A percentile compares a stretch with the other conserved stretches of the same genome.
Conservation (phyloP, 1,140 invertebrate genomes). For the Trigoniulus corallinus region DNA sequence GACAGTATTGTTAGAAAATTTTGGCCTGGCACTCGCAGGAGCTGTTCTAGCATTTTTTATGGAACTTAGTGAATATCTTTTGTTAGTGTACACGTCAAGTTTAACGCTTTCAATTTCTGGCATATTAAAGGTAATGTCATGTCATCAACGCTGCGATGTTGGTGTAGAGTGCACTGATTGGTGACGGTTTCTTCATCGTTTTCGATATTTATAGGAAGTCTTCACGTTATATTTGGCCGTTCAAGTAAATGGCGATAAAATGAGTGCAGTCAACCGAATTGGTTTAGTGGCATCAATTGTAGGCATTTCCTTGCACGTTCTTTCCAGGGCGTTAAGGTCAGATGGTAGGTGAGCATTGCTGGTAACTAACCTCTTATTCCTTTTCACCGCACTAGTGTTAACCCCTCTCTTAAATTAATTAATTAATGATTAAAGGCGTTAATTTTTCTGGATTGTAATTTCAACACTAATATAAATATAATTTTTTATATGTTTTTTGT, state of each 20-base stretch:
- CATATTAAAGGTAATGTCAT: slow-evolving; percentile 70
- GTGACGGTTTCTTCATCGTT: no score
- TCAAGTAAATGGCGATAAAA: slow-evolving; percentile 61
- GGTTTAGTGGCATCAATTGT: slow-evolving; percentile 73
- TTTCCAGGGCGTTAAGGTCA: slow-evolving; percentile 41
- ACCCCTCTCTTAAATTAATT: no score
- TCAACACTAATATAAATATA: no score
- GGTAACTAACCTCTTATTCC: no score
- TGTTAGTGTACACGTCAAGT: slow-evolving; percentile 89
- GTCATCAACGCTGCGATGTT: neutral
- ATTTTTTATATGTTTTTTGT: no score
- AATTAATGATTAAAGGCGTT: no score
- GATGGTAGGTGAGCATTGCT: neutral
- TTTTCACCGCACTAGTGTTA: no score
- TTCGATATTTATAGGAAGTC: slow-evolving; percentile 72
- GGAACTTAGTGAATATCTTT: slow-evolving; percentile 87
- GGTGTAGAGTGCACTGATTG: no score
- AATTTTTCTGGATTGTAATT: no score
- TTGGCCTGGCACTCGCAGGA: slow-evolving; percentile 39
- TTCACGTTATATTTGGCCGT: slow-evolving; percentile 72
- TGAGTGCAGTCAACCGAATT: slow-evolving; percentile 63
- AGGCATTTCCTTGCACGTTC: slow-evolving; percentile 73
- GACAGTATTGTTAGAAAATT: slow-evolving; percentile 21
- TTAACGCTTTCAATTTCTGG: slow-evolving; percentile 88
- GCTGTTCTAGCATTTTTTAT: slow-evolving; percentile 82